Percentiles rank a stretch among this genome's conserved stretches.
Conservation (phyloP, 2,113 vertebrate genomes). For the Thinocorus orbignyianus region DNA sequence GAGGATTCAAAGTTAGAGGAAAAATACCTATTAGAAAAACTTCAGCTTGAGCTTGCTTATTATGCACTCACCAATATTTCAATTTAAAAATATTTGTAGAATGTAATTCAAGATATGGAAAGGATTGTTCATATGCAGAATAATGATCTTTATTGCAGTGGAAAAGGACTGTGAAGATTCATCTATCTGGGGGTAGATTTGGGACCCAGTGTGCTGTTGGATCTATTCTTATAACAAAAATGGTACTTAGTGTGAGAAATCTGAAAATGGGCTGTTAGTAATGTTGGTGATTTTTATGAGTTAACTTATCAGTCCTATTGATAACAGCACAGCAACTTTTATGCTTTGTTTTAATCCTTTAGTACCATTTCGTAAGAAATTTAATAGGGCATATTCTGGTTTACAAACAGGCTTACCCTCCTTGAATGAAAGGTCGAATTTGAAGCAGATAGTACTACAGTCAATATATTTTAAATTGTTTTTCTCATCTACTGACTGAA, state of each 20-base stretch:
- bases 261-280: not conserved
- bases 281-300: not conserved
- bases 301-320: not conserved
- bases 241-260: not conserved
- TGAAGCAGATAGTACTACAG: not conserved
- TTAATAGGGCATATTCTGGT: not conserved
- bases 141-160: not conserved
- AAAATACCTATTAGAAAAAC: constrained; percentile 24
- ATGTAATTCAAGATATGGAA: not conserved
- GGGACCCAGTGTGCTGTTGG: not conserved
- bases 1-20: constrained; percentile 42
- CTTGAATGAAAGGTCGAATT: not conserved
- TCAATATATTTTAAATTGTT: constrained; percentile 9
- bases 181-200: not conserved
- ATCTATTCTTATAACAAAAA: not conserved
- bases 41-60: not conserved
- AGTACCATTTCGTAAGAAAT: not conserved
- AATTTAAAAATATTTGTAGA: constrained; percentile 14
- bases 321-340: not conserved
- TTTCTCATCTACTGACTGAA: constrained; percentile 22
- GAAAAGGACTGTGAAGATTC: not conserved
- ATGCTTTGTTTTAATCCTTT: not conserved
- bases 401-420: not conserved
- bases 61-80: constrained; percentile 12
- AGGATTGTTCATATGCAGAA: not conserved